These are phyloP conservation scores for Lasioglossum oenotherae DNA, from an alignment of 2,888 invertebrate species.

Conservation along the genomic window DNA sequence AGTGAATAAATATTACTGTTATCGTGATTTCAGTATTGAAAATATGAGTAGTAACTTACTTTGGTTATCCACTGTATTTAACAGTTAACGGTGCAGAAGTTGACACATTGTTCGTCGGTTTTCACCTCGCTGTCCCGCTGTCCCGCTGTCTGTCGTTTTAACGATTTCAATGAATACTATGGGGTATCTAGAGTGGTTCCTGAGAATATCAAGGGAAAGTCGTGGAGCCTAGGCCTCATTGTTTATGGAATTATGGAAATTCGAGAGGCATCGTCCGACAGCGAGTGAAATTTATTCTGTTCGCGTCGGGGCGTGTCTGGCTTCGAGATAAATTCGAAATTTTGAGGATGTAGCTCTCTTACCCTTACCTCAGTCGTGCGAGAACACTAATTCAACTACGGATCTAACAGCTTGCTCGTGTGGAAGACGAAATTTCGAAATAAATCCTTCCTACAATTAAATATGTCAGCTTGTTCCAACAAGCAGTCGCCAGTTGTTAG, in stretches of 20 bases:
- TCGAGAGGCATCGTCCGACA: conserved; percentile 36
- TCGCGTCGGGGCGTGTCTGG: conserved; percentile 4
- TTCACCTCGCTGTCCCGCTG: not conserved
- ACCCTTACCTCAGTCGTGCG: not conserved
- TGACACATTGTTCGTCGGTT: not conserved
- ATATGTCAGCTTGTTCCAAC: not conserved
- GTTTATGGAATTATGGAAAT: conserved; percentile 61
- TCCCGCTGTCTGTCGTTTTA: not conserved
- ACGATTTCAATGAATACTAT: conserved; percentile 1
- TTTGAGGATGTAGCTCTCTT: conserved; percentile 13
- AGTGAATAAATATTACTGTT: too few relatives aligned
- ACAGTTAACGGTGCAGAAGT: not conserved
- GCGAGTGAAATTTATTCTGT: conserved; percentile 36
- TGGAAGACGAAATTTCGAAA: not conserved
- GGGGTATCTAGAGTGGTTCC: conserved; percentile 6
- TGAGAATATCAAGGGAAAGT: not conserved
- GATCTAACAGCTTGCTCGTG: not conserved
- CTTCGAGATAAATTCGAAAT: conserved; percentile 27
- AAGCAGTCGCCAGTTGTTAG: not conserved
- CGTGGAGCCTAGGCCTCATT: conserved; percentile 32
- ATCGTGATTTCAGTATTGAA: too few relatives aligned
- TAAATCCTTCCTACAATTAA: not conserved
- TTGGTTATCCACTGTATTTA: too few relatives aligned
- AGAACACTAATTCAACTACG: not conserved
- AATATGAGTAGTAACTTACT: too few relatives aligned